Evolutionary conservation across 2,888 invertebrate species (phyloP).

Genomic region (Amiota mariae): DNA sequence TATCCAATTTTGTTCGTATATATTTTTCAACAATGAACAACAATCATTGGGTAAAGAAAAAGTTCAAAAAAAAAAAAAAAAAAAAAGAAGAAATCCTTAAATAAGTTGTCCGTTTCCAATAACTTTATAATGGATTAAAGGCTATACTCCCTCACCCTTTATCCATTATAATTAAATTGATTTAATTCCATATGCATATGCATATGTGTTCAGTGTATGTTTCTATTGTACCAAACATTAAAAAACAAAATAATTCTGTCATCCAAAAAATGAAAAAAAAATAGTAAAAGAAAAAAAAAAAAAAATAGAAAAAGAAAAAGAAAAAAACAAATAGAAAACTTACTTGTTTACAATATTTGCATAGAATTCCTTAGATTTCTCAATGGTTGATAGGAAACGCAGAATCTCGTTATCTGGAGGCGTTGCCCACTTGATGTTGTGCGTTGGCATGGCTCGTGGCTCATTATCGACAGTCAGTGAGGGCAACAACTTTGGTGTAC

Average conservation of each 20-base stretch:
- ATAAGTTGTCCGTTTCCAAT: no score
- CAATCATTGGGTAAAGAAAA: no score
- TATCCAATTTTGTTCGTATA: not conserved
- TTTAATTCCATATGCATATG: not conserved
- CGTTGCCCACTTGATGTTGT: constrained; percentile 77
- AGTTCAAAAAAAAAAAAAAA: not conserved
- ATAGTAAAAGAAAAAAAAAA: constrained; percentile 2
- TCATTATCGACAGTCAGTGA: constrained; percentile 63
- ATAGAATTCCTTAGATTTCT: constrained; percentile 87
- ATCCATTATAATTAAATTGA: no score
- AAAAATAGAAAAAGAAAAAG: not conserved
- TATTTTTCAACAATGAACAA: no score
- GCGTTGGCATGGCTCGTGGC: constrained; percentile 71
- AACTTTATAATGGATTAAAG: no score
- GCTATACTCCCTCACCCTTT: no score
- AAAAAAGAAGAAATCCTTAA: no score
- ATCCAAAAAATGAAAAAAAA: no score
- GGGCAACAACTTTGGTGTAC: constrained; percentile 72
- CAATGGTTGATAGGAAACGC: constrained; percentile 79
- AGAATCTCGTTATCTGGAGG: constrained; percentile 79
- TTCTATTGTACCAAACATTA: not conserved
- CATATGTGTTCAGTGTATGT: not conserved
- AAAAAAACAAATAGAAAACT: constrained; percentile 49
- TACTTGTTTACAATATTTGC: constrained; percentile 84
- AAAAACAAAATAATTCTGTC: not conserved